Percentiles rank a stretch among this genome's conserved stretches.
Evolutionary conservation across 2,888 invertebrate species (phyloP).

Genomic region (Drosophila bunnanda): DNA sequence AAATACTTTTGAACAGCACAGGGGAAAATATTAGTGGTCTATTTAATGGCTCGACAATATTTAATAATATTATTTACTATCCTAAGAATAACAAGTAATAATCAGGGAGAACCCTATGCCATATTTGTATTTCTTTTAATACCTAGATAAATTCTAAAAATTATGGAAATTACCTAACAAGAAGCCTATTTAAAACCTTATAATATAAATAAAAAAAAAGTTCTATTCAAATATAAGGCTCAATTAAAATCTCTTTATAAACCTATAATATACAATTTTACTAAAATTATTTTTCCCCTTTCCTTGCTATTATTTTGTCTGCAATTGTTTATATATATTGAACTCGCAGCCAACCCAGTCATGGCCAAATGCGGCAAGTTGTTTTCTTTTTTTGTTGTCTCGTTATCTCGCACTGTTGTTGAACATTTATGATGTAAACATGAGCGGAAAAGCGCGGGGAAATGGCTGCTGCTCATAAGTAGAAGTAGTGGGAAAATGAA

Average conservation of each 20-base stretch:
- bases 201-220: background rate
- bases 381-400: constrained; percentile 43
- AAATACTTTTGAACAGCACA: constrained; percentile 9
- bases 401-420: constrained; percentile 40
- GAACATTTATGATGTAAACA: constrained; percentile 57
- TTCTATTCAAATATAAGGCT: no score
- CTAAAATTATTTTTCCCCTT: accelerated
- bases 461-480: constrained; percentile 1
- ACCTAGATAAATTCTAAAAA: background rate
- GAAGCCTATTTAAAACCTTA: background rate
- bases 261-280: background rate
- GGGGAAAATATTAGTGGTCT: background rate
- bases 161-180: background rate
- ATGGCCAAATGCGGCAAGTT: constrained; percentile 62
- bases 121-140: background rate
- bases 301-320: background rate
- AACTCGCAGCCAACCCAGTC: constrained; percentile 43
- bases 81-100: background rate
- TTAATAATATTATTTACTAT: no score
- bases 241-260: no score
- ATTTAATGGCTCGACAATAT: no score
- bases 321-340: constrained; percentile 37
- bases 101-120: background rate
- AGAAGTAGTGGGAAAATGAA: constrained; percentile 19
- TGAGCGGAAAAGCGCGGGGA: constrained; percentile 13